These are phyloP conservation scores for Leiothrix lutea DNA, from an alignment of 2,113 vertebrate species.

Conservation along the genomic window DNA sequence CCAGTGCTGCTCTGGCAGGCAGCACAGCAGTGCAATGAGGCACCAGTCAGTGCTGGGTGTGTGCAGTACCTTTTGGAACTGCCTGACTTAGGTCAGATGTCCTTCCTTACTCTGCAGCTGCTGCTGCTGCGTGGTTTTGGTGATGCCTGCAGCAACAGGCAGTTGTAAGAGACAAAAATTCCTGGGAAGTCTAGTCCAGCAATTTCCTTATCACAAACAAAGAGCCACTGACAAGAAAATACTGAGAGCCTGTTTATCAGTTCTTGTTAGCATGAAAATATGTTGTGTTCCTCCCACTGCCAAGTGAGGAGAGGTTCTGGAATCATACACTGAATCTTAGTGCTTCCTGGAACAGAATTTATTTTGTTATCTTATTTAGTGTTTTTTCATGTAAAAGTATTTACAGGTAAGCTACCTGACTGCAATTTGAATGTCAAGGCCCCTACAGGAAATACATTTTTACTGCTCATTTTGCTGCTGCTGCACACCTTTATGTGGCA, in stretches of 20 bases:
- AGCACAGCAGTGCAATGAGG: accelerated
- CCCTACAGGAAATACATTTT: not conserved
- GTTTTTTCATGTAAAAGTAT: not conserved
- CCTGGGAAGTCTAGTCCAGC: not conserved
- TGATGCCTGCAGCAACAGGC: not conserved
- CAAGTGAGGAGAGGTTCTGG: not conserved
- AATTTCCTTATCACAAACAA: not conserved
- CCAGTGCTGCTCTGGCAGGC: not conserved
- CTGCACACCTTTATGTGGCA: not conserved
- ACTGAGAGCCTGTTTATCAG: conserved; percentile 2
- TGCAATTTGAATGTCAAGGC: not conserved
- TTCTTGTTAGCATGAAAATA: not conserved
- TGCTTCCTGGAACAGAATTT: not conserved
- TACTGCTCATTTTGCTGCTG: not conserved
- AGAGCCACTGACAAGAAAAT: conserved; percentile 1
- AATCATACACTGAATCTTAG: not conserved
- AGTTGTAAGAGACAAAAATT: not conserved
- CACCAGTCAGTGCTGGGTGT: not conserved
- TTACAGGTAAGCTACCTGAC: not conserved
- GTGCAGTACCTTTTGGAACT: not conserved
- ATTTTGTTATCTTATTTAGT: not conserved
- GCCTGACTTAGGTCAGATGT: not conserved
- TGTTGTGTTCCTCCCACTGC: not conserved
- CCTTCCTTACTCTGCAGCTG: not conserved
- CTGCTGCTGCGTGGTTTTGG: not conserved